These are phyloP conservation scores for Sebastes melanostomus DNA, from an alignment of 2,797 vertebrate genomes.

Conservation along the genomic window DNA sequence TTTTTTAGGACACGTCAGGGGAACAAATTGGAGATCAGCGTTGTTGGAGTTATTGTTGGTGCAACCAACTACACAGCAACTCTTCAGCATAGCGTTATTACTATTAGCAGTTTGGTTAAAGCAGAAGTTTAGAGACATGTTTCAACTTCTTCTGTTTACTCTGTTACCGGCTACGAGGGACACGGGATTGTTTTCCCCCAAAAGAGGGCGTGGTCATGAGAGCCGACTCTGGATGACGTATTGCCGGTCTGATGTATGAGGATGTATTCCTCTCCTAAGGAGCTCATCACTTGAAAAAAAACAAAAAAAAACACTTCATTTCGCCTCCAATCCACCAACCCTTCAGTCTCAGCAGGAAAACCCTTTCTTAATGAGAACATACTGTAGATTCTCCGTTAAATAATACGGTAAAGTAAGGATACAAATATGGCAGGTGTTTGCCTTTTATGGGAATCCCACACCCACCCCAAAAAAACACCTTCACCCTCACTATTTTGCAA, in stretches of 20 bases:
- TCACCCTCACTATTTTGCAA: slow-evolving; percentile 30
- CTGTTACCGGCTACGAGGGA: too few species aligned
- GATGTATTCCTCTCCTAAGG: slow-evolving; percentile 21
- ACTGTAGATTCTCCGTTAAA: slow-evolving; percentile 19
- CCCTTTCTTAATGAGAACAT: slow-evolving; percentile 16
- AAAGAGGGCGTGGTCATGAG: too few species aligned
- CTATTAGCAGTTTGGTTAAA: too few species aligned
- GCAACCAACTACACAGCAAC: too few species aligned
- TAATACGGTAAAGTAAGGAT: slow-evolving; percentile 17
- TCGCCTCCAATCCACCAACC: slow-evolving; percentile 45
- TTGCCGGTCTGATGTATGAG: background rate
- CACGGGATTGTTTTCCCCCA: too few species aligned
- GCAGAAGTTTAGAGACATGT: too few species aligned
- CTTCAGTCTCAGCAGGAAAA: slow-evolving; percentile 37
- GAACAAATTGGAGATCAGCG: too few species aligned
- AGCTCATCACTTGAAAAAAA: slow-evolving; percentile 25
- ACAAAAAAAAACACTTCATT: slow-evolving; percentile 42
- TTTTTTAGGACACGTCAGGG: too few species aligned
- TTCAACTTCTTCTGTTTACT: too few species aligned
- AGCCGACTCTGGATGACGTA: too few species aligned
- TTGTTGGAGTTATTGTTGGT: too few species aligned
- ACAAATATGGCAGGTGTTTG: slow-evolving; percentile 30
- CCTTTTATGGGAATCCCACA: slow-evolving; percentile 28
- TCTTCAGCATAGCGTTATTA: too few species aligned
- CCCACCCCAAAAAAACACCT: slow-evolving; percentile 14